Evolutionary conservation across 2,113 vertebrate genomes (phyloP).

Genomic region (Diphyllodes magnificus): DNA sequence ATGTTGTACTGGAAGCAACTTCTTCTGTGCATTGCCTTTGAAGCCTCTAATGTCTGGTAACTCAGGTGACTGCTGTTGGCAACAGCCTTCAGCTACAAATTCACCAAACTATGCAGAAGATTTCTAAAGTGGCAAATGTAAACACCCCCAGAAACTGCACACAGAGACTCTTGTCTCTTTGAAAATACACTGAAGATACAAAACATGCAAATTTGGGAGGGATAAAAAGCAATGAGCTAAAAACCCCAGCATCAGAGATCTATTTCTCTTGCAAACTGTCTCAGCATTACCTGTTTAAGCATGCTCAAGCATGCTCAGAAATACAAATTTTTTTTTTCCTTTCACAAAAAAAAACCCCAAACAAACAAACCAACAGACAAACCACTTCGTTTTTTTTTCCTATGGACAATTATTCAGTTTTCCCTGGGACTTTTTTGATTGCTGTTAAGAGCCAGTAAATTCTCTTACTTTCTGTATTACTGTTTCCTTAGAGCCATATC

Average conservation of each 20-base stretch:
- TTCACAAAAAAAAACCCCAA: neutral
- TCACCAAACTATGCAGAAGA: neutral
- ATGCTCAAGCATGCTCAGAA: neutral
- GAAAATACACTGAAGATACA: neutral
- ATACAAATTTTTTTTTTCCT: neutral
- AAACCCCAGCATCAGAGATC: neutral
- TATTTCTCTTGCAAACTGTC: neutral
- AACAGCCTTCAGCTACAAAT: neutral
- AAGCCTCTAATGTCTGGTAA: neutral
- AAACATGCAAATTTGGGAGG: neutral
- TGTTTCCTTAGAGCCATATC: neutral
- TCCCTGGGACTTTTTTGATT: neutral
- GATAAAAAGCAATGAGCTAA: neutral
- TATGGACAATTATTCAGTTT: neutral
- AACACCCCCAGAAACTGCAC: neutral
- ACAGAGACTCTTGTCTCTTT: neutral
- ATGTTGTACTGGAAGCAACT: neutral
- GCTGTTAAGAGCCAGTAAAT: neutral
- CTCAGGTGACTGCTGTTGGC: neutral
- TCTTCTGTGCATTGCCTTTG: neutral
- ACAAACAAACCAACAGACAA: neutral
- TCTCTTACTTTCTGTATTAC: neutral
- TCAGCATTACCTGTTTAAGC: neutral
- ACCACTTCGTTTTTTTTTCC: neutral
- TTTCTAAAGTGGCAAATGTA: neutral